These are phyloP conservation scores for Macropodus opercularis DNA, from an alignment of 2,797 vertebrate genomes.

Conservation along the genomic window DNA sequence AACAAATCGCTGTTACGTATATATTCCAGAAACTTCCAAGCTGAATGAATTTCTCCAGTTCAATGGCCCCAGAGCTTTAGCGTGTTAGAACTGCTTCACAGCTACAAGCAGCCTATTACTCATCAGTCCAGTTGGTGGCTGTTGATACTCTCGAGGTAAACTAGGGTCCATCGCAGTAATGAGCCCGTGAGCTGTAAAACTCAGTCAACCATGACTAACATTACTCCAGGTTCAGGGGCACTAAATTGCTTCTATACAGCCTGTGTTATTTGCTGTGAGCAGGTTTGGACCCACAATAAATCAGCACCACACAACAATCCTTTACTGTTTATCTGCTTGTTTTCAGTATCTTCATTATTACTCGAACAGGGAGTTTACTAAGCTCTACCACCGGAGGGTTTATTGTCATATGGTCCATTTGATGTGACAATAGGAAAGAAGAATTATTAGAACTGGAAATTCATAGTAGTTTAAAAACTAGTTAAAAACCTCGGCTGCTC, in stretches of 20 bases:
- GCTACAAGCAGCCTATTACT: conserved; percentile 69
- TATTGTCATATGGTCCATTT: background rate
- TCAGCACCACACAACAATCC: conserved; percentile 11
- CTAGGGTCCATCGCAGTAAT: conserved; percentile 63
- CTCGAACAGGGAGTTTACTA: background rate
- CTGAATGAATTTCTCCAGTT: conserved; percentile 44
- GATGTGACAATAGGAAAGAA: background rate
- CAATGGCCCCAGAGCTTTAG: conserved; percentile 44
- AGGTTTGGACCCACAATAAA: conserved; percentile 36
- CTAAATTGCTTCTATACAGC: conserved; percentile 44
- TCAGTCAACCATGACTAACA: conserved; percentile 61
- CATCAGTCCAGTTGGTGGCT: conserved; percentile 65
- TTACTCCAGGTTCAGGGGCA: conserved; percentile 57
- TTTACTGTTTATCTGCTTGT: conserved; percentile 8
- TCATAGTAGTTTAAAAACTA: background rate
- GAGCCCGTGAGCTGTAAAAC: conserved; percentile 59
- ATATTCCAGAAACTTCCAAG: conserved; percentile 49
- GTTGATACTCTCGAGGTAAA: conserved; percentile 66
- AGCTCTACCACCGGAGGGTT: background rate
- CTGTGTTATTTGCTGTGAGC: conserved; percentile 36
- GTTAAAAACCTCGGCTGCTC: too few species aligned
- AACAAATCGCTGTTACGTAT: conserved; percentile 50
- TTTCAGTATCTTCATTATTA: conserved; percentile 28
- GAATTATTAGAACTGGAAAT: background rate
- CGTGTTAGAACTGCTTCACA: conserved; percentile 43